A percentile compares a stretch with the other conserved stretches of the same genome.
These are phyloP conservation scores for Catocala sponsa DNA, from an alignment of 2,888 invertebrate species.

Conservation along the genomic window DNA sequence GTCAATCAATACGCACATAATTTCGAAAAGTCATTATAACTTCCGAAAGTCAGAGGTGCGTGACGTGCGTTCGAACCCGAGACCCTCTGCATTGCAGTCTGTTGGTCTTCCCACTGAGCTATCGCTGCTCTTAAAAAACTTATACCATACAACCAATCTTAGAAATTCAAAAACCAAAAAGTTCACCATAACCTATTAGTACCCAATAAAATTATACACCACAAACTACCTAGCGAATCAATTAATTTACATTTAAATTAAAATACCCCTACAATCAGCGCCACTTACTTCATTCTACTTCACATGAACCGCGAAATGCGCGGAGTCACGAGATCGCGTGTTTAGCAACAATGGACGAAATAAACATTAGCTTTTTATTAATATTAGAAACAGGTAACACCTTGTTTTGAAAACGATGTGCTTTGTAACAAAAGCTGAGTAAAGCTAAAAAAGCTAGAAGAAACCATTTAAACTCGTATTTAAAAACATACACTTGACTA, in stretches of 20 bases:
- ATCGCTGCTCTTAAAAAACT: too few species aligned
- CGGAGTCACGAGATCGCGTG: constrained; percentile 65
- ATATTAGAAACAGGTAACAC: constrained; percentile 41
- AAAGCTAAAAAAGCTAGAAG: background rate
- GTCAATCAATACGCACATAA: too few species aligned
- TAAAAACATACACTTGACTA: too few species aligned
- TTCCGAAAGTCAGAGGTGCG: too few species aligned
- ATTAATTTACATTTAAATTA: constrained; percentile 18
- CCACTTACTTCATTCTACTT: constrained; percentile 13
- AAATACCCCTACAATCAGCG: constrained; percentile 10
- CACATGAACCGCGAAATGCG: constrained; percentile 15
- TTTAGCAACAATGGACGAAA: constrained; percentile 44
- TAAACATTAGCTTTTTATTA: constrained; percentile 51
- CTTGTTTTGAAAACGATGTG: constrained; percentile 38
- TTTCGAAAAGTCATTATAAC: too few species aligned
- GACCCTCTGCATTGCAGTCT: too few species aligned
- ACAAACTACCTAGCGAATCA: constrained; percentile 9
- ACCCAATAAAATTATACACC: background rate
- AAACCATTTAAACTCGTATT: too few species aligned
- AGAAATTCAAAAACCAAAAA: too few species aligned
- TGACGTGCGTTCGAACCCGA: too few species aligned
- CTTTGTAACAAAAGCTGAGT: background rate
- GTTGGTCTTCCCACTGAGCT: too few species aligned
- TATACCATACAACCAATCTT: too few species aligned
- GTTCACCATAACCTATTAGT: background rate